A percentile compares a stretch with the other conserved stretches of the same genome.
phyloP scores from a whole-genome alignment of 2,888 invertebrate species.

The Parelbella ahira region DNA sequence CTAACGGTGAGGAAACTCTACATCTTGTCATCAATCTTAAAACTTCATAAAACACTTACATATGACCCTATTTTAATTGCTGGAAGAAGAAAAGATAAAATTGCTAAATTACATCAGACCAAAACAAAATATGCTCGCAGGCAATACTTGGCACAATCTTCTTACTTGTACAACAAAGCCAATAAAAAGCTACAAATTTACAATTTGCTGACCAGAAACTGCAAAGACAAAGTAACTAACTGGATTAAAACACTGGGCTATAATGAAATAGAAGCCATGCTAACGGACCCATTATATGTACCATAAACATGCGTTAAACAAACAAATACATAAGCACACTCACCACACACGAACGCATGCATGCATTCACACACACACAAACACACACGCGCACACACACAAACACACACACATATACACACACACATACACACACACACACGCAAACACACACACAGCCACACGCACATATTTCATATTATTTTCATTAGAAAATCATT shows the following conservation, averaged over 20 bases:
- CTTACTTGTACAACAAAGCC: neutral
- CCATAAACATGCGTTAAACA: too few species aligned
- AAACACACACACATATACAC: constrained; percentile 1
- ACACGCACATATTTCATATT: too few species aligned
- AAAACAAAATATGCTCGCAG: neutral
- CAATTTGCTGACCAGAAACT: neutral
- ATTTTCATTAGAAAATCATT: too few species aligned
- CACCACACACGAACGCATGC: neutral
- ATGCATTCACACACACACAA: constrained; percentile 1
- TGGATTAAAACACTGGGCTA: neutral
- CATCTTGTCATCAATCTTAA: neutral
- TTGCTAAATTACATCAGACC: neutral
- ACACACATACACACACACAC: constrained; percentile 2
- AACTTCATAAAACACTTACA: constrained; percentile 3
- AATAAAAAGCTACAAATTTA: neutral
- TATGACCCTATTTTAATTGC: neutral
- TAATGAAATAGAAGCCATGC: neutral
- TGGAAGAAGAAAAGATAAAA: neutral
- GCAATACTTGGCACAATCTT: neutral
- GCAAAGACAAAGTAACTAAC: neutral
- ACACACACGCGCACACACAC: constrained; percentile 1
- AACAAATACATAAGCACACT: too few species aligned
- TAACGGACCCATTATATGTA: too few species aligned
- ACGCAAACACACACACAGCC: too few species aligned
- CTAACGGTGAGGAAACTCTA: constrained; percentile 8